Evolutionary conservation across 2,797 vertebrate genomes (phyloP), one percentile per base, ranked within the genome.

Genomic region (Balearica regulorum): DNA sequence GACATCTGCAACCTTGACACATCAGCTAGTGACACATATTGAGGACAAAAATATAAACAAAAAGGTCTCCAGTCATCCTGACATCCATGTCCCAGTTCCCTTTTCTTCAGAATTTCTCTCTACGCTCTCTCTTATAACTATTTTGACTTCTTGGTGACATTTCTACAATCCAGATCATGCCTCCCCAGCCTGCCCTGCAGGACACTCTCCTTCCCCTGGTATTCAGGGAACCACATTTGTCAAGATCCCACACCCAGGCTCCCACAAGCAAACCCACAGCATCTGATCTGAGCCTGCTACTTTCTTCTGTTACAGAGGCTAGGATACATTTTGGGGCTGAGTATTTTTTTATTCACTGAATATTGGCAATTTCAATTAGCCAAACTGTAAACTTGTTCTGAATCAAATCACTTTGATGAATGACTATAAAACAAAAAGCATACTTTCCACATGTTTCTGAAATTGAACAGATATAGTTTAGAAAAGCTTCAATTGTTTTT

Each of bases 21-120:
- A 31, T 35, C n/a, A 72, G 44, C 49, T 33, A 62, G 35, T 64
- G 87, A 78, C 65, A 57, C 13, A 37, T 13, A 83, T 39, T 10
- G 4, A 78, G 19, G n/a, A 61, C 51, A 90, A 31, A 85, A 78
- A 61, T 35, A 37, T 31, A 77, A 84, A 41, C 35, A 58, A 77
- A 87, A 72, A 69, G 24, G 12, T 25, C 19, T 64, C 39, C 19
- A 39, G 18, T 60, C 7, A 13, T 54, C 65, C 41, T 69, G 51
- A 54, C 35, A 46, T 55, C 26, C 48, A 28, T n/a, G 15, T 82
- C 29, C n/a, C 48, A 68, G 43, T 90, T 90, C 39, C 33, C 21
- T 82, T 88, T 92, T 92, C 79, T 66, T 92, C 60, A 85, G 79
- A 93, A 66, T 68, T 68, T 95, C 44, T 61, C 49, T 66, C 71